Percentiles rank a stretch among this genome's conserved stretches.
These are phyloP conservation scores for Penaeus indicus DNA, from an alignment of 1,140 invertebrate genomes.

Conservation along the genomic window DNA sequence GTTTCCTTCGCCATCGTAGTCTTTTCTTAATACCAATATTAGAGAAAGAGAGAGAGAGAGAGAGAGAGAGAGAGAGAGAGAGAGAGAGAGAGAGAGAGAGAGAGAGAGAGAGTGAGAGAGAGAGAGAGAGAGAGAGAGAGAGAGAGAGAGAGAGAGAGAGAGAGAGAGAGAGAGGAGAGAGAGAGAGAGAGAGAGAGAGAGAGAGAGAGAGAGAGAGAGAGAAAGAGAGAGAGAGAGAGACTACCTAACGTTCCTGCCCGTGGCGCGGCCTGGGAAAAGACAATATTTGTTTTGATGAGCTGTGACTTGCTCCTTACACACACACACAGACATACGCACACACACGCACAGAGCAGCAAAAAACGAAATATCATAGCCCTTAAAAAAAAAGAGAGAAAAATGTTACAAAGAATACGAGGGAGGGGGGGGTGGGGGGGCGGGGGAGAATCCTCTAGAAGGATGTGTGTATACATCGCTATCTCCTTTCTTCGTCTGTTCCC, in stretches of 20 bases:
- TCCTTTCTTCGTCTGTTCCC: neutral
- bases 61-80: no score
- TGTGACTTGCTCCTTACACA: no score
- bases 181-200: neutral
- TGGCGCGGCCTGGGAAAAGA: constrained; percentile 1
- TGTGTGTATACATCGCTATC: neutral
- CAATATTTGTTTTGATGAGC: neutral
- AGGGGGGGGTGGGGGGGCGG: neutral
- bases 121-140: constrained; percentile 12
- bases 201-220: constrained; percentile 18
- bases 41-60: no score
- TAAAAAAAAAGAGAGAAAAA: neutral
- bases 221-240: constrained; percentile 25
- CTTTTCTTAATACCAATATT: no score
- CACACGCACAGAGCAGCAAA: no score
- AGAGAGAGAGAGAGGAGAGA: neutral
- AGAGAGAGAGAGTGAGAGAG: constrained; percentile 43
- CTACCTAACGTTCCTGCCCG: neutral
- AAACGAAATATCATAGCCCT: neutral
- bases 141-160: neutral
- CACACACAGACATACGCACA: no score
- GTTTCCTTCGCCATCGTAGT: neutral
- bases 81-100: constrained; percentile 10
- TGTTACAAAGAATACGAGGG: no score
- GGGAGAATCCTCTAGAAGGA: neutral